Evolutionary conservation across 2,797 vertebrate genomes (phyloP), one percentile per base, ranked within the genome.

Genomic region (Oryzias dopingdopingensis): DNA sequence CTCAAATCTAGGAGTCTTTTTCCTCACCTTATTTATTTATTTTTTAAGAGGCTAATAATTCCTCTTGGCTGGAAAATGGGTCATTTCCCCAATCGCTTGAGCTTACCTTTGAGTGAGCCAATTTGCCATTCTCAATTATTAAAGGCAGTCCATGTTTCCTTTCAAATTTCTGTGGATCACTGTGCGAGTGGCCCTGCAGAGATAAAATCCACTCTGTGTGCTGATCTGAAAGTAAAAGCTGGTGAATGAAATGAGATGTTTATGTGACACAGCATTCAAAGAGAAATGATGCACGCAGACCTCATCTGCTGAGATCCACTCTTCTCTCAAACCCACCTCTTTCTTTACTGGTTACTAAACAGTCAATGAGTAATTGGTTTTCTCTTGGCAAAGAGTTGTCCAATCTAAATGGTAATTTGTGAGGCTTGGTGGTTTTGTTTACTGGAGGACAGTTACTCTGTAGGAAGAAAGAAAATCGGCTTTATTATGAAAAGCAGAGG

Each of bases 391-490:
- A 79, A 55, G 48, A 60, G 75, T 59, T 70, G 77, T 88, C 82
- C 89, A 91, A 91, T 92, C 86, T 91, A 91, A 91, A 92, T 90
- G 90, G 86, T 90, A 91, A 92, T 92, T 83, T 79, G 42, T 53
- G 66, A 63, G 70, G 65, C 66, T 82, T 67, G 50, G 76, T 76
- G 65, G 67, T 59, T 37, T 37, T 70, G 65, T 86, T 85, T 80
- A 77, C 73, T 59, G 57, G 63, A 65, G 63, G 75, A 80, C 59
- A 51, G 64, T 74, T 73, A 58, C 65, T 73, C 66, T 29, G 55
- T 59, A 49, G 16, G 4, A 5, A 42, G 5, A 16, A 29, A n/a
- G 14, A 73, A 76, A 78, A 85, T 74, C 66, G 72, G 54, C 77
- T 58, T 37, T 69, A 71, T 67, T 76, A 80, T 78, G 69, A 81